Conservation (phyloP, 2,888 invertebrate species). For the Calliscelio sp. region DNA sequence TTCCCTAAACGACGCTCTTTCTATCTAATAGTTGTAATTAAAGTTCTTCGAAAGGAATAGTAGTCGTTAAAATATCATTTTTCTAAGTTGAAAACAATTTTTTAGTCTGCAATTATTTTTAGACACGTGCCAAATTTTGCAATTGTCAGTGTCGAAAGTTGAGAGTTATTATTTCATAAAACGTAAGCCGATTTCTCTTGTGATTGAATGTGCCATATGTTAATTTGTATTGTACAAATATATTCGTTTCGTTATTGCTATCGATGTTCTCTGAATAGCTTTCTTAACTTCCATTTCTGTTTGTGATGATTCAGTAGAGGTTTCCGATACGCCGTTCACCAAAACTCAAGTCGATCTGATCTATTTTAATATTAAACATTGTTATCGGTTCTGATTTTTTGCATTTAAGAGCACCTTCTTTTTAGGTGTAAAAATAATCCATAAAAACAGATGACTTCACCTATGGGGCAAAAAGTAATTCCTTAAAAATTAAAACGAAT, state of each 20-base stretch:
- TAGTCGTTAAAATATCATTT: too few relatives aligned
- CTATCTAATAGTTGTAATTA: too few relatives aligned
- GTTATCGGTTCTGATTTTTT: constrained; percentile 44
- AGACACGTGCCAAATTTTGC: too few relatives aligned
- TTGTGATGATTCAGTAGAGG: constrained; percentile 25
- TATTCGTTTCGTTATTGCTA: background rate
- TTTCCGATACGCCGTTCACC: constrained; percentile 13
- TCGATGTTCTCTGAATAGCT: constrained; percentile 3
- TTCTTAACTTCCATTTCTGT: constrained; percentile 4
- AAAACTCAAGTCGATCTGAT: constrained; percentile 29
- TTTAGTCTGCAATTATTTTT: too few relatives aligned
- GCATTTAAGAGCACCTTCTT: constrained; percentile 25
- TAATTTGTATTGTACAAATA: constrained; percentile 18
- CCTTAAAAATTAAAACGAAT: too few relatives aligned
- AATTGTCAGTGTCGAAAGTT: too few relatives aligned
- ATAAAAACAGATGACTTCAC: constrained; percentile 43
- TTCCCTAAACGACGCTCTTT: too few relatives aligned
- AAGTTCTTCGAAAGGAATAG: too few relatives aligned
- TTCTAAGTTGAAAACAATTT: too few relatives aligned
- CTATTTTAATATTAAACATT: constrained; percentile 48
- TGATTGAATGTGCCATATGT: constrained; percentile 36
- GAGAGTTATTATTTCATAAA: constrained; percentile 21
- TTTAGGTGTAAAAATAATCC: constrained; percentile 8
- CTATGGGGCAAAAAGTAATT: too few relatives aligned
- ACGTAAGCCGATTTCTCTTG: constrained; percentile 30